Percentiles rank a stretch among this genome's conserved stretches.
These are phyloP conservation scores for Dolichomitus sp. DNA, from an alignment of 2,888 invertebrate genomes.

Conservation along the genomic window DNA sequence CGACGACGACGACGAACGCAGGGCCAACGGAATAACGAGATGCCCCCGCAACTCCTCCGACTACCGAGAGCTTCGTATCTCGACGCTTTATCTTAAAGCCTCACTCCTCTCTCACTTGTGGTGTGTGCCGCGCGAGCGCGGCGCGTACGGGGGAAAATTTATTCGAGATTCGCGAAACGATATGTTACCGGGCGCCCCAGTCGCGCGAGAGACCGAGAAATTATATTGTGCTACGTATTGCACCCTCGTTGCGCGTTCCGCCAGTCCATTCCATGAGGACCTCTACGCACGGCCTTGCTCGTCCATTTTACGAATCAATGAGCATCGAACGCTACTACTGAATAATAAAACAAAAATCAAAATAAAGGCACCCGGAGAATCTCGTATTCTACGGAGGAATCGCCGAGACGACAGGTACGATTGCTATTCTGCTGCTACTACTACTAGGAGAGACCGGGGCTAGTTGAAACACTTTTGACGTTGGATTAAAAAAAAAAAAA, in stretches of 20 bases:
- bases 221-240: conserved; percentile 47
- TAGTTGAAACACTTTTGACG: too few species aligned
- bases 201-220: conserved; percentile 44
- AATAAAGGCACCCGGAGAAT: conserved; percentile 26
- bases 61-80: conserved; percentile 62
- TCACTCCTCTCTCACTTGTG: conserved; percentile 58
- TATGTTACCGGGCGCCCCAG: conserved; percentile 29
- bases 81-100: conserved; percentile 68
- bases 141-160: conserved; percentile 54
- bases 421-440: neutral
- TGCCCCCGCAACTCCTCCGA: conserved; percentile 60
- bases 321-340: conserved; percentile 35
- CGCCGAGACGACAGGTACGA: conserved; percentile 43
- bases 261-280: neutral
- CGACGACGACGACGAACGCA: conserved; percentile 37
- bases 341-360: conserved; percentile 24
- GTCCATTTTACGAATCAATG: conserved; percentile 36
- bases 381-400: conserved; percentile 59
- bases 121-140: conserved; percentile 40
- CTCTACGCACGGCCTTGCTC: conserved; percentile 12
- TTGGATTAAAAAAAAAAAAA: too few species aligned
- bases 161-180: conserved; percentile 63
- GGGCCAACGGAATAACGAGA: conserved; percentile 66
- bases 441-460: neutral
- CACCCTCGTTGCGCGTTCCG: conserved; percentile 15